Conservation (phyloP, 2,113 vertebrate species). For the Cyanocitta stelleri region DNA sequence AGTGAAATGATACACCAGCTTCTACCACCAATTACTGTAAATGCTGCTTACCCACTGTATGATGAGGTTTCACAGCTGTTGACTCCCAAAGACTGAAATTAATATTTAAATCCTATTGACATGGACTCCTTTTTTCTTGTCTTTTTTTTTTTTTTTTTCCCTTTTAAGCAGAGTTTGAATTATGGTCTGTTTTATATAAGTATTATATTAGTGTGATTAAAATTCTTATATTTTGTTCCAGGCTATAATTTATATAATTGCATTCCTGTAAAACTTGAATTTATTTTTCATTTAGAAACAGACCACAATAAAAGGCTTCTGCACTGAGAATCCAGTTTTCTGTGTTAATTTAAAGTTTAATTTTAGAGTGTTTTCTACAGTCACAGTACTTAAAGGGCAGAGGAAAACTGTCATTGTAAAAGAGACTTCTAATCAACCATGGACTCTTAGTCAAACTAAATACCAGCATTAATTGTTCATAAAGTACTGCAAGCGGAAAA, state of each 20-base stretch:
- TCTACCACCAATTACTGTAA: not conserved
- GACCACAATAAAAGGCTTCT: conserved; percentile 1
- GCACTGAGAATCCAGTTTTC: not conserved
- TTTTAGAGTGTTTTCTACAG: not conserved
- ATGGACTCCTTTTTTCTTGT: not conserved
- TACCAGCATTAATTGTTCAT: conserved; percentile 24
- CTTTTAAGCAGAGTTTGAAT: not conserved
- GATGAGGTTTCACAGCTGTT: not conserved
- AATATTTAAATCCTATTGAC: not conserved
- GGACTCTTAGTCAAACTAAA: not conserved
- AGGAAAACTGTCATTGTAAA: not conserved
- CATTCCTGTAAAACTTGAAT: conserved; percentile 35
- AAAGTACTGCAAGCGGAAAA: conserved; percentile 26
- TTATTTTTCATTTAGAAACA: conserved; percentile 31
- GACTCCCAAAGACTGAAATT: not conserved
- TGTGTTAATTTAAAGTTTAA: not conserved
- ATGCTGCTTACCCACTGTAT: not conserved
- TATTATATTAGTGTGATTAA: not conserved
- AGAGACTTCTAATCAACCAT: conserved; percentile 9
- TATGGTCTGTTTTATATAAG: not conserved
- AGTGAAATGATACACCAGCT: not conserved
- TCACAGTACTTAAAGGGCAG: not conserved
- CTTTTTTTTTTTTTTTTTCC: no score
- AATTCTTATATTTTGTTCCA: not conserved
- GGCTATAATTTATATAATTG: conserved; percentile 26